These are phyloP conservation scores for Ridgeia piscesae DNA, from an alignment of 1,140 invertebrate species.

Conservation along the genomic window DNA sequence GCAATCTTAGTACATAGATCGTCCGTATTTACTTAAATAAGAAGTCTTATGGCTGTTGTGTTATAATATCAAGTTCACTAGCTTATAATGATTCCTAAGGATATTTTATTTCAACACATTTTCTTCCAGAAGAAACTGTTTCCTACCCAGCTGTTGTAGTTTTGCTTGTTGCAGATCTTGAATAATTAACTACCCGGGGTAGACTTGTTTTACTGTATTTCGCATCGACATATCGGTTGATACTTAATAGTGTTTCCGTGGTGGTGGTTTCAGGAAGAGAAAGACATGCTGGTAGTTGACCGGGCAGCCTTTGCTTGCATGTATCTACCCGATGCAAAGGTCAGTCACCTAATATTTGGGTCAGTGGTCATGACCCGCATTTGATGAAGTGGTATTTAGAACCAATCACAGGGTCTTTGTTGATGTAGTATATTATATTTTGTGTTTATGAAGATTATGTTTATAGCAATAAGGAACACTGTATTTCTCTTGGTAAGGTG, in stretches of 20 bases:
- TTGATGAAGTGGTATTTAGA: neutral
- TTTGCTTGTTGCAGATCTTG: no score
- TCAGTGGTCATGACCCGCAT: neutral
- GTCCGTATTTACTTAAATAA: no score
- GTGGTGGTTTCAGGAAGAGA: slow-evolving; percentile 37
- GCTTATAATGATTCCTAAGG: no score
- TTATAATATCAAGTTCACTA: no score
- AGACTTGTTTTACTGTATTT: neutral
- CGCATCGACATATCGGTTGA: neutral
- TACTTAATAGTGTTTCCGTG: neutral
- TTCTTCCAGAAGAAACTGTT: no score
- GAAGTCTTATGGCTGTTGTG: no score
- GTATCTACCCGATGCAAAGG: slow-evolving; percentile 78
- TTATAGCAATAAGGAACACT: no score
- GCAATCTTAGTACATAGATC: no score
- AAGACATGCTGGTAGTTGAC: slow-evolving; percentile 70
- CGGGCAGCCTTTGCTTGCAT: slow-evolving; percentile 90
- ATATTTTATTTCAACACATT: no score
- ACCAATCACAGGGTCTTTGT: neutral
- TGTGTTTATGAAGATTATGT: neutral
- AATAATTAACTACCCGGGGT: no score
- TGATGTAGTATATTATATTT: neutral
- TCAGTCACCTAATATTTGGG: slow-evolving; percentile 33
- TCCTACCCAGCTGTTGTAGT: no score
- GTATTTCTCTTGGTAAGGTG: no score